phyloP scores from a whole-genome alignment of 2,797 vertebrate species.

The Coluber constrictor region DNA sequence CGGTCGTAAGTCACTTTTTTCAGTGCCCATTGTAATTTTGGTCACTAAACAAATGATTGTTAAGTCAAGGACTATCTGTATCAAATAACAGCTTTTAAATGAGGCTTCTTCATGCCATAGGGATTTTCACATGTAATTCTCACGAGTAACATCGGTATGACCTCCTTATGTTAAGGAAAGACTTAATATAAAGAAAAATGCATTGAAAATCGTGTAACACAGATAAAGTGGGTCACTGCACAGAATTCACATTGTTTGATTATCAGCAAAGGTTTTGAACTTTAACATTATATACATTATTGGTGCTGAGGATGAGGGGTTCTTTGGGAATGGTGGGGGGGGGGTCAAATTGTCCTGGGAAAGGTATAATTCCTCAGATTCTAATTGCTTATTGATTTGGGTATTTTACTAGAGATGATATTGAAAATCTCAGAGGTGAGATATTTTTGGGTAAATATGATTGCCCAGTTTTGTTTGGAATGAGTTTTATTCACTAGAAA shows the following conservation, averaged over 20 bases:
- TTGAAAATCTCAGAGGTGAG: neutral
- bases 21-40: neutral
- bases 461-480: constrained; percentile 1
- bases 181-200: neutral
- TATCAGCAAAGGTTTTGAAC: neutral
- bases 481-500: neutral
- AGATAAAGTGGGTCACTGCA: neutral
- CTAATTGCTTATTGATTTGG: neutral
- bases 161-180: constrained; percentile 36
- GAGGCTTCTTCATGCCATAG: constrained; percentile 23
- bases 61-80: neutral
- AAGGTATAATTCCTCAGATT: neutral
- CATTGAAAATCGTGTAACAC: neutral
- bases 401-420: neutral
- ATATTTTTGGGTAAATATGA: constrained; percentile 2
- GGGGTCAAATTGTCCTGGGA: neutral
- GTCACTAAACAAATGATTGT: neutral
- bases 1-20: neutral
- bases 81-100: neutral
- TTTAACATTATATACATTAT: constrained; percentile 10
- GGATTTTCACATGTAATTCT: constrained; percentile 37
- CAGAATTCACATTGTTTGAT: neutral
- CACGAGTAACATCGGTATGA: constrained; percentile 26
- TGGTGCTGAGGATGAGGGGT: neutral
- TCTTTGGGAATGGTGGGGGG: neutral